Evolutionary conservation across 2,113 vertebrate genomes (phyloP).

Genomic region (Phaethon lepturus): DNA sequence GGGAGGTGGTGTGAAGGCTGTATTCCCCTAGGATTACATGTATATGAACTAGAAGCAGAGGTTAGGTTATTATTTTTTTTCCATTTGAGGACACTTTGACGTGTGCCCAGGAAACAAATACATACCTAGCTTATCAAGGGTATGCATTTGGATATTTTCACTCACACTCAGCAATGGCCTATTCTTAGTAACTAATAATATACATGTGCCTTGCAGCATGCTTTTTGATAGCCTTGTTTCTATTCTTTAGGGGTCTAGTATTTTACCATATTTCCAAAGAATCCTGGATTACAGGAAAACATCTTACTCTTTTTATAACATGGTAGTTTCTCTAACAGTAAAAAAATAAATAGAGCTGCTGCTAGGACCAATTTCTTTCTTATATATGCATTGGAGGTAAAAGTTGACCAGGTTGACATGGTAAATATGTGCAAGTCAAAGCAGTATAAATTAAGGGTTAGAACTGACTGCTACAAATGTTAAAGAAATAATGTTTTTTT

Average conservation of each 20-base stretch:
- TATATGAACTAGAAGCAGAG: not conserved
- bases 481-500: not conserved
- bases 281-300: not conserved
- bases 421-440: not conserved
- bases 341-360: not conserved
- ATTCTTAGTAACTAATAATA: slow-evolving; percentile 16
- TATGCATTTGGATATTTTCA: slow-evolving; percentile 7
- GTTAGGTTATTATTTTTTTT: not conserved
- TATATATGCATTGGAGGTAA: not conserved
- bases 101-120: not conserved
- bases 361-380: not conserved
- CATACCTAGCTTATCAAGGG: slow-evolving; percentile 29
- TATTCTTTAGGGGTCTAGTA: not conserved
- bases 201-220: not conserved
- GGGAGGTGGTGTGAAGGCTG: not conserved
- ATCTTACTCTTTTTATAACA: not conserved
- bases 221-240: not conserved
- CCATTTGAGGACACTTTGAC: not conserved
- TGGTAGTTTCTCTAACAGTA: not conserved
- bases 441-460: not conserved
- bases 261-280: not conserved
- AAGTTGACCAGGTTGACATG: not conserved
- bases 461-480: not conserved
- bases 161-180: slow-evolving; percentile 35
- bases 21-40: not conserved